Base-by-base conservation (phyloP, 1,140 invertebrate species). In the Episyrphus balteatus region DNA sequence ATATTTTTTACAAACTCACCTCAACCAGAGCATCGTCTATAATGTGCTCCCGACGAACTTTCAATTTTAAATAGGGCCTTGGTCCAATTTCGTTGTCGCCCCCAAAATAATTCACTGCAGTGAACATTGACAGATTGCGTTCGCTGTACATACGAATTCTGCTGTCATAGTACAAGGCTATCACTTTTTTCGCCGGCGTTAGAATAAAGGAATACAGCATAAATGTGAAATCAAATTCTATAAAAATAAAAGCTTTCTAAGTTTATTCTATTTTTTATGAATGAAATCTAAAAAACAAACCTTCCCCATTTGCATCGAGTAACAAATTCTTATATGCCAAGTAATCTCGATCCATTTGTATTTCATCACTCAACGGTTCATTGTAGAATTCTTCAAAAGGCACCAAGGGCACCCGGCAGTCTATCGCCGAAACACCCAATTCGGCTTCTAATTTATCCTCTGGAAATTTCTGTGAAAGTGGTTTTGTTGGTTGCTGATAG, bases 91-190 rank as follows among this genome's bases (percentile, higher is more conserved):
- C 43, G 80, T 83, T 42, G 58, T 64, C 63, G 17, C 57, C 57
- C 6, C 55, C 54, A 15, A 52, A 57, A 32, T 52, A 61, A 18
- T 55, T 59, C 9, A 61, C 52, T 57, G 62, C 90, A 81, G 59
- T 91, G 70, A 66, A 92, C 73, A 64, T 83, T 85, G 67, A 88
- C 79, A 57, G 54, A 18, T 91, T 72, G 44, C 91, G 72, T 68
- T 95, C 91, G 52, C 86, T 90, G 66, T 90, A 90, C 92, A 97
- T 97, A 34, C 91, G 78, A 62, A 96, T 92, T 31, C 92, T 77
- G 68, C 92, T 94, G 69, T 96, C 92, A 66, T 91, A 94, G 70
- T 92, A 94, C 26, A 95, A 71, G 0, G 86, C 88, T 48, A 92
- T 76, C 10, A 87, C 86, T 72, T 94, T 95, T 1, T 88, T 92